Evolutionary conservation across 2,797 vertebrate genomes (phyloP), one percentile per base, ranked within the genome.

Genomic region (Hoplostethus atlanticus): DNA sequence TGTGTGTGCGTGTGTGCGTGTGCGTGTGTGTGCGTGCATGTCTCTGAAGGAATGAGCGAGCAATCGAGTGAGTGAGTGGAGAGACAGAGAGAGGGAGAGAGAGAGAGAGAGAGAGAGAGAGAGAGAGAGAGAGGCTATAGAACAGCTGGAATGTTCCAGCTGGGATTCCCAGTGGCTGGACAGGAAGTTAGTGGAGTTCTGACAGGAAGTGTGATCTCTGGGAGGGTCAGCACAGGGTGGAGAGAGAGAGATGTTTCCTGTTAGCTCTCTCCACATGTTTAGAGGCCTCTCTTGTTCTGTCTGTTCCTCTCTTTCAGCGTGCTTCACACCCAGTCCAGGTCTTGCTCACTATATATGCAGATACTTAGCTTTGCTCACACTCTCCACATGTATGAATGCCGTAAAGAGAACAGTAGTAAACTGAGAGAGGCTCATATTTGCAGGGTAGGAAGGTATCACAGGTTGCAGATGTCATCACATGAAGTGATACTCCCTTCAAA

Each of bases 61-160:
- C 30, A 64, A 5, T 7, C 34, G 46, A 63, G 40, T 31, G 11
- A 40, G 30, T 5, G 11, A 54, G 52, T 6, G 17, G 25, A 54
- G 3, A 59, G 38, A 34, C 9, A 51, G 46, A 6, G 46, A 58
- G 34, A 59, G 47, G 36, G 47, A 70, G 48, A 63, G 44, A 40
- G 44, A 62, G 36, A 5, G 52, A 68, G 57, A 63, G 44, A 40
- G 44, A 62, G 36, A 5, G 52, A 68, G 57, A 68, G 46, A 82
- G 60, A 64, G 83, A 64, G 73, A 40, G 54, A 36, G 31, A 65
- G 68, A 68, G 77, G 62, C 58, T 53, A n/a, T 72, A 53, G 74
- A 83, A 88, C 88, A 89, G 88, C 89, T 92, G 91, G 91, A 94
- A 91, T 91, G 92, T 91, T 92, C 91, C 92, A 91, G 86, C 90